These are phyloP conservation scores for Mya arenaria DNA, from an alignment of 1,140 invertebrate species.

Conservation along the genomic window DNA sequence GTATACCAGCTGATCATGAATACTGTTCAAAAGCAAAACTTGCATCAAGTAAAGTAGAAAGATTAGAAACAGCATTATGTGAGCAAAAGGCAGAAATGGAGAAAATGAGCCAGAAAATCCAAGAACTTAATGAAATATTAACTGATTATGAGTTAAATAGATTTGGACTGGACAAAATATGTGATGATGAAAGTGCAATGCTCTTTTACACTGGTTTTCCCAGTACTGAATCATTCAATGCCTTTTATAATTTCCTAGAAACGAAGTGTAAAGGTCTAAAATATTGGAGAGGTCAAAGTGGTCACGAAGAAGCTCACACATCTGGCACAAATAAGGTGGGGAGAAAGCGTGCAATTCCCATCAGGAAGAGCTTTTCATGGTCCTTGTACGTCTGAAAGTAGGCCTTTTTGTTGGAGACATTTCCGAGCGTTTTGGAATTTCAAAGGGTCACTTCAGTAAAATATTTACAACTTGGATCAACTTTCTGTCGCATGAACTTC, in stretches of 20 bases:
- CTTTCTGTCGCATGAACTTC: conserved; percentile 26
- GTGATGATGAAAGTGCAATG: not conserved
- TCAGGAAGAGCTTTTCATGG: conserved; percentile 43
- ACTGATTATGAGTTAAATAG: not conserved
- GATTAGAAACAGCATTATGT: not conserved
- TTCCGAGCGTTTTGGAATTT: conserved; percentile 41
- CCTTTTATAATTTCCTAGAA: conserved; percentile 4
- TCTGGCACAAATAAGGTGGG: conserved; percentile 6
- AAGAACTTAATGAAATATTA: not conserved
- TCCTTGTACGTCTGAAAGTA: conserved; percentile 33
- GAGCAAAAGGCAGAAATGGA: not conserved
- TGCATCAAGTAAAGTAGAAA: not conserved
- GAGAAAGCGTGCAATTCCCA: conserved; percentile 7
- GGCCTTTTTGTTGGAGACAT: conserved; percentile 44
- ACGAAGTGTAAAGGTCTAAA: conserved; percentile 21
- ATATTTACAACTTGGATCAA: conserved; percentile 56
- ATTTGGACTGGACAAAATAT: not conserved
- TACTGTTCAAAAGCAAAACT: not conserved
- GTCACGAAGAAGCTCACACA: not conserved
- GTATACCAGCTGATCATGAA: not conserved
- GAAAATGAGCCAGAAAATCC: not conserved
- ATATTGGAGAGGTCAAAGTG: conserved; percentile 27
- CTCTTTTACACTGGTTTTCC: not conserved
- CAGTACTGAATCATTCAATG: not conserved
- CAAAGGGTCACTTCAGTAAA: conserved; percentile 10